Percentiles rank a stretch among this genome's conserved stretches.
These are phyloP conservation scores for Panorpa germanica DNA, from an alignment of 2,888 invertebrate genomes.

Conservation along the genomic window DNA sequence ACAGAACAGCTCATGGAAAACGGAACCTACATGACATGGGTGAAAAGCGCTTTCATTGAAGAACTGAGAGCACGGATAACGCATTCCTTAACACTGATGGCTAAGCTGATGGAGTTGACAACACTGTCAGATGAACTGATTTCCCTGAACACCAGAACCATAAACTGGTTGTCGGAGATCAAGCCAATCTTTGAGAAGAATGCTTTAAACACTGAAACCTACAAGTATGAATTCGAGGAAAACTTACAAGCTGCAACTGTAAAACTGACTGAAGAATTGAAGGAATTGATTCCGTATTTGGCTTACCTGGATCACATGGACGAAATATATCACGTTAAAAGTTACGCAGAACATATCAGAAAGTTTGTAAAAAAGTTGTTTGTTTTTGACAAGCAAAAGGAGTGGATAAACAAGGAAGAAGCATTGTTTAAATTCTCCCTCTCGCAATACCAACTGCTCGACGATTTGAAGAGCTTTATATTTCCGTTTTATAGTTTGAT, in stretches of 20 bases:
- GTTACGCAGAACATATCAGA: constrained; percentile 64
- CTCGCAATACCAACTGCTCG: constrained; percentile 56
- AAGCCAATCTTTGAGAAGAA: constrained; percentile 66
- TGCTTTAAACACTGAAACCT: constrained; percentile 58
- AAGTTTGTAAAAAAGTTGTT: constrained; percentile 55
- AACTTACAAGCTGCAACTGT: constrained; percentile 46
- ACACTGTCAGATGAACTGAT: constrained; percentile 56
- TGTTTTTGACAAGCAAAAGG: constrained; percentile 53
- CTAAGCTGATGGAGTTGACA: constrained; percentile 57
- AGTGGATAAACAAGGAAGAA: constrained; percentile 85
- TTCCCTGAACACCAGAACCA: constrained; percentile 57
- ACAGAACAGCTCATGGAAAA: constrained; percentile 68
- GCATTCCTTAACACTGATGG: constrained; percentile 39
- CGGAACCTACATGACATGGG: constrained; percentile 62
- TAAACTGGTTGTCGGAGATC: constrained; percentile 68
- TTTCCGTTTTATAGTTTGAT: constrained; percentile 52
- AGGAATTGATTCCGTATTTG: constrained; percentile 53
- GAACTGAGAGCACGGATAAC: constrained; percentile 50
- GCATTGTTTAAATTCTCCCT: constrained; percentile 63
- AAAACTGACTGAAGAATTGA: constrained; percentile 48
- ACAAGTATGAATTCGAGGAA: constrained; percentile 74
- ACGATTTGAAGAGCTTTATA: constrained; percentile 53
- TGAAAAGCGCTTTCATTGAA: constrained; percentile 50
- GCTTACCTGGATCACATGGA: constrained; percentile 71
- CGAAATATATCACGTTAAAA: constrained; percentile 51